Evolutionary conservation across 2,797 vertebrate genomes (phyloP).

Genomic region (Typhlichthys eigenmanni): DNA sequence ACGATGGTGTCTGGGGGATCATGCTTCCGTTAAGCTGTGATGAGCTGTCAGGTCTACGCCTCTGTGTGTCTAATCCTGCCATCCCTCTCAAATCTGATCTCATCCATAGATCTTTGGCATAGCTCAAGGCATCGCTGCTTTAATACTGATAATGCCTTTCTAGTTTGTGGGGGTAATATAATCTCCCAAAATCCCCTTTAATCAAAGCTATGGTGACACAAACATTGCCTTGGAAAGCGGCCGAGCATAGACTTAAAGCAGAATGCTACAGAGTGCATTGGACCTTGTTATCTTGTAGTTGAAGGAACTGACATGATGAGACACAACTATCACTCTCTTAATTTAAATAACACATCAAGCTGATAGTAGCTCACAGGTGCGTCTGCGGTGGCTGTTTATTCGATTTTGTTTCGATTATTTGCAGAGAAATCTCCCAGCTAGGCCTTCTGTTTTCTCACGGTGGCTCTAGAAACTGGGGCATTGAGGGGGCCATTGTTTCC

Average conservation of each 20-base stretch:
- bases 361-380: constrained; percentile 27
- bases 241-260: constrained; percentile 29
- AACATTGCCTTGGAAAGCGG: constrained; percentile 52
- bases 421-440: not conserved
- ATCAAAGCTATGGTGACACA: constrained; percentile 58
- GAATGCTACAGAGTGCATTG: constrained; percentile 16
- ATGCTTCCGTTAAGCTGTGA: constrained; percentile 58
- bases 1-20: constrained; percentile 37
- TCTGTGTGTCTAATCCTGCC: constrained; percentile 65
- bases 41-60: constrained; percentile 66
- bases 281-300: not conserved
- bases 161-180: constrained; percentile 58
- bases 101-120: constrained; percentile 53
- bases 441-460: not conserved
- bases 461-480: not conserved
- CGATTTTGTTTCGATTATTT: not conserved
- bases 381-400: constrained; percentile 28
- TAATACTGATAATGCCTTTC: constrained; percentile 65
- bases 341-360: not conserved
- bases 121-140: constrained; percentile 66
- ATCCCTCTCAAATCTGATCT: constrained; percentile 64
- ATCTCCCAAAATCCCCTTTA: constrained; percentile 66
- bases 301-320: constrained; percentile 29
- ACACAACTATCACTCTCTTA: constrained; percentile 26
- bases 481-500: not conserved